These are phyloP conservation scores for Chanos chanos DNA, from an alignment of 2,797 vertebrate genomes.

Conservation along the genomic window DNA sequence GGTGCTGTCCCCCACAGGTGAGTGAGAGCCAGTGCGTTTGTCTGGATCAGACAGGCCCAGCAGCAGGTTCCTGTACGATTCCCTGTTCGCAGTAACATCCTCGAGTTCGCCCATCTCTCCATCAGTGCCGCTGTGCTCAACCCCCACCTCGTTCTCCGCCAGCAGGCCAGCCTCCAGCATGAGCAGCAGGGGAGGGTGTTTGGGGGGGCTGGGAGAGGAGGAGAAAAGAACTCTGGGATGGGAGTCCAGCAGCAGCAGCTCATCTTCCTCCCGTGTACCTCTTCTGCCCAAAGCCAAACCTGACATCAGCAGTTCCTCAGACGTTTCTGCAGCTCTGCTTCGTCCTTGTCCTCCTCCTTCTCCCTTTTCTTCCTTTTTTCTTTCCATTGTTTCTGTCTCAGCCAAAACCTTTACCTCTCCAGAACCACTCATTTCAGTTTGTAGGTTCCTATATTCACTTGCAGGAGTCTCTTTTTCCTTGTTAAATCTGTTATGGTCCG, in stretches of 20 bases:
- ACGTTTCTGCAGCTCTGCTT: not conserved
- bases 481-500: too few relatives aligned
- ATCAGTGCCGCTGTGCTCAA: slow-evolving; percentile 35
- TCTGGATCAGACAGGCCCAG: slow-evolving; percentile 37
- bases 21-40: slow-evolving; percentile 11
- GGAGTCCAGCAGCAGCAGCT: slow-evolving; percentile 66
- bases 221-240: slow-evolving; percentile 76
- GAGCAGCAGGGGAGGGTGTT: slow-evolving; percentile 67
- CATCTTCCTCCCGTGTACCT: slow-evolving; percentile 54
- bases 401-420: not conserved
- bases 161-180: slow-evolving; percentile 66
- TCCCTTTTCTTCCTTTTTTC: slow-evolving; percentile 3
- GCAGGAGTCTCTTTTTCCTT: too few relatives aligned
- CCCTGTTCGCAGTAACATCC: slow-evolving; percentile 50
- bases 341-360: not conserved
- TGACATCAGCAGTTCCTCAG: too few relatives aligned
- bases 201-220: slow-evolving; percentile 61
- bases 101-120: slow-evolving; percentile 34
- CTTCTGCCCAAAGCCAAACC: slow-evolving; percentile 37
- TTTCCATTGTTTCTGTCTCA: not conserved
- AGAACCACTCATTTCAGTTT: too few relatives aligned
- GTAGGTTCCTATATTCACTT: too few relatives aligned
- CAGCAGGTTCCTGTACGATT: slow-evolving; percentile 48
- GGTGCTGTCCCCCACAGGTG: slow-evolving; percentile 52
- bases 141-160: slow-evolving; percentile 44